A percentile compares a stretch with the other conserved stretches of the same genome.
These are phyloP conservation scores for Miichthys miiuy DNA, from an alignment of 2,797 vertebrate genomes.

Conservation along the genomic window DNA sequence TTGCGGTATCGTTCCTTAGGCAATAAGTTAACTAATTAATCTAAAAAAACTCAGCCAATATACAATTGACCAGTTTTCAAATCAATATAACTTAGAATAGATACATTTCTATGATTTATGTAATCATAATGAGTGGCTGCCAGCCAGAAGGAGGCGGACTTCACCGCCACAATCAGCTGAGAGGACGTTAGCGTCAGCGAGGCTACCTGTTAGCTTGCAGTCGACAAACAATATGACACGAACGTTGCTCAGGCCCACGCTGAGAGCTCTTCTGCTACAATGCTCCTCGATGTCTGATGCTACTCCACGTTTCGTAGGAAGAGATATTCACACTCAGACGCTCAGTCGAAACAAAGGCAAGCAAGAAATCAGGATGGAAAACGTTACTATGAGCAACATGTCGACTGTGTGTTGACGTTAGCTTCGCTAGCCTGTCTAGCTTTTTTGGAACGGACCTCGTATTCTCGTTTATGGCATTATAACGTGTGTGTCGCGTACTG, in stretches of 20 bases:
- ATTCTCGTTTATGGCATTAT: not conserved
- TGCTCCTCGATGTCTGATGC: not conserved
- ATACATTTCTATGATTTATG: not conserved
- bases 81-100: not conserved
- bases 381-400: not conserved
- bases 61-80: not conserved
- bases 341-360: constrained; percentile 64
- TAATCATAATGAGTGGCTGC: not conserved
- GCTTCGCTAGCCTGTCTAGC: constrained; percentile 23
- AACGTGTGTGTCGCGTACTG: not conserved
- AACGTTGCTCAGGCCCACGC: not conserved
- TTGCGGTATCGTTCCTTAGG: too few relatives aligned
- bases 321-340: constrained; percentile 34
- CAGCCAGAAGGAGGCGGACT: not conserved
- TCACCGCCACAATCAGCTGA: not conserved
- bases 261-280: not conserved
- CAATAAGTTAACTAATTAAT: not conserved
- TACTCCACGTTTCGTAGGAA: not conserved
- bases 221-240: constrained; percentile 39
- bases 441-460: not conserved
- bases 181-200: not conserved
- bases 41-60: not conserved
- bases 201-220: constrained; percentile 4
- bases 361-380: not conserved
- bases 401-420: not conserved